Conservation (phyloP, 2,888 invertebrate species). For the Plagodis pulveraria region DNA sequence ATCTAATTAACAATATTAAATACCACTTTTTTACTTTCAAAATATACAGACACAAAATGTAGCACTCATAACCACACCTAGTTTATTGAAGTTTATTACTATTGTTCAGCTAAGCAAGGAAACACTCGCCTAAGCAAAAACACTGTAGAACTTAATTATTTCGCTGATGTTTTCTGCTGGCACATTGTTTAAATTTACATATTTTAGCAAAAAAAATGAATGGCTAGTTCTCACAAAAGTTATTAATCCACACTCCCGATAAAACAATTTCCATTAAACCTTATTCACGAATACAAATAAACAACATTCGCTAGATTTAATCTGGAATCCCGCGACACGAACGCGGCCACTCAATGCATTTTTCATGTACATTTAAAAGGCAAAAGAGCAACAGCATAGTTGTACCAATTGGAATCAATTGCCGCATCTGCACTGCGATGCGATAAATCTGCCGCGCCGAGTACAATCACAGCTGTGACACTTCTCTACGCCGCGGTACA, state of each 20-base stretch:
- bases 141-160: too few relatives aligned
- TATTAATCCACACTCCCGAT: constrained; percentile 2
- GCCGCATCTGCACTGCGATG: constrained; percentile 55
- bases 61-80: too few relatives aligned
- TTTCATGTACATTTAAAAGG: constrained; percentile 41
- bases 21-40: too few relatives aligned
- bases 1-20: too few relatives aligned
- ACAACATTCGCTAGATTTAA: constrained; percentile 12
- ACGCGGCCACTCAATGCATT: constrained; percentile 24
- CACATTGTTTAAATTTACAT: too few relatives aligned
- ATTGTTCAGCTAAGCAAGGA: too few relatives aligned
- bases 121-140: too few relatives aligned
- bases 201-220: too few relatives aligned
- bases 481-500: background rate
- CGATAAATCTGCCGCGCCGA: constrained; percentile 45
- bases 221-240: background rate
- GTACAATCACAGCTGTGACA: constrained; percentile 15
- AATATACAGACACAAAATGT: too few relatives aligned
- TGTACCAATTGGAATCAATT: constrained; percentile 53
- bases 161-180: too few relatives aligned
- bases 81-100: too few relatives aligned
- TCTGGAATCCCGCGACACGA: constrained; percentile 2
- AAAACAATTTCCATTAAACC: constrained; percentile 12
- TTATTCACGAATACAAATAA: constrained; percentile 15
- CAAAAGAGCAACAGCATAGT: constrained; percentile 33